Conservation (phyloP, 2,113 vertebrate genomes). For the human region GRCh38 chr14:47966501-47967000, state of each 20-base stretch:
- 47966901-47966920: conserved; percentile 19
- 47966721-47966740: neutral
- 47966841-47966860: neutral
- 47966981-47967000: neutral
- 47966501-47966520: neutral
- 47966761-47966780: conserved; percentile 60
- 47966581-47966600: neutral
- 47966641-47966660: conserved; percentile 47
- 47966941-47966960: neutral
- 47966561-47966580: neutral
- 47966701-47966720: neutral
- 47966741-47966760: neutral
- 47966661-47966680: conserved; percentile 22
- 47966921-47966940: neutral
- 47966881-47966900: neutral
- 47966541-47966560: conserved; percentile 17
- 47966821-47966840: conserved; percentile 6
- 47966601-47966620: neutral
- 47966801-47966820: neutral
- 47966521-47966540: neutral
- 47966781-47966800: conserved; percentile 5
- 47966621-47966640: neutral
- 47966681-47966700: neutral
- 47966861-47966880: neutral
- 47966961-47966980: neutral